phyloP scores from a whole-genome alignment of 2,797 vertebrate species.

The Acanthornis magna region DNA sequence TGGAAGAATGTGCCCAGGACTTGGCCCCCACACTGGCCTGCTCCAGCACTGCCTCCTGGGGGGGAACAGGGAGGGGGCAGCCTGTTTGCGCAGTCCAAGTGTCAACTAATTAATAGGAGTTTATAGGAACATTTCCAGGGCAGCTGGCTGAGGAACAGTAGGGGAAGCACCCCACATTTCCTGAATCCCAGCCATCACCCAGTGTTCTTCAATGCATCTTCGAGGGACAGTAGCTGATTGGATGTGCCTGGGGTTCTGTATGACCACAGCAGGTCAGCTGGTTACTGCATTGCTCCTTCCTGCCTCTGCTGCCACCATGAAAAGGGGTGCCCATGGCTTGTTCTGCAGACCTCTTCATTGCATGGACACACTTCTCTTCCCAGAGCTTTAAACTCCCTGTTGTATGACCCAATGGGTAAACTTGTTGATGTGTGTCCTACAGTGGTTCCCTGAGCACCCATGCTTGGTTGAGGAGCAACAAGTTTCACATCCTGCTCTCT shows the following conservation, averaged over 20 bases:
- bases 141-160: conserved; percentile 57
- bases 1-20: conserved; percentile 63
- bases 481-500: background rate
- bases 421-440: background rate
- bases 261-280: background rate
- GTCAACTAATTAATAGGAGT: conserved; percentile 78
- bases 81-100: conserved; percentile 71
- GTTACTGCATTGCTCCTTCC: background rate
- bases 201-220: background rate
- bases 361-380: background rate
- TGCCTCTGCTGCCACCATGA: background rate
- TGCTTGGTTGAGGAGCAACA: background rate
- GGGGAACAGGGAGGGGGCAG: conserved; percentile 17
- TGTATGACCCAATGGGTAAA: background rate
- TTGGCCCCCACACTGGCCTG: conserved; percentile 28
- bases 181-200: background rate
- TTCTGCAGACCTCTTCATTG: background rate
- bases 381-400: background rate
- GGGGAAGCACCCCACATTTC: background rate
- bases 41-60: conserved; percentile 27
- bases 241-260: background rate
- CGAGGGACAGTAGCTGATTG: background rate
- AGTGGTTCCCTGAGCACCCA: background rate
- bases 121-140: conserved; percentile 74
- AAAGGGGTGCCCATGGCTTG: background rate